These are phyloP conservation scores for Anomalospiza imberbis DNA, from an alignment of 2,797 vertebrate species.

Conservation along the genomic window DNA sequence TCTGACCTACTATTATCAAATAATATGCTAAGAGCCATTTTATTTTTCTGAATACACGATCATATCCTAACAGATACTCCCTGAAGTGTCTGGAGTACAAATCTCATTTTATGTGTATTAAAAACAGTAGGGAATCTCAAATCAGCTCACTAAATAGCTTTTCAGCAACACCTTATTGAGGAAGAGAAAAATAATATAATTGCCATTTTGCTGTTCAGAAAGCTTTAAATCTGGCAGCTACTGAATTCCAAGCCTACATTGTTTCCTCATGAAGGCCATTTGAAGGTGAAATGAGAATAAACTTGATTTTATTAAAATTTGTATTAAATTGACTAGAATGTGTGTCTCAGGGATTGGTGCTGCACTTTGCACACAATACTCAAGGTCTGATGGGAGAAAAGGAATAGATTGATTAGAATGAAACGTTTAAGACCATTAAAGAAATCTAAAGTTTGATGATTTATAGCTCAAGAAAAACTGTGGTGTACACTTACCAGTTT, in stretches of 20 bases:
- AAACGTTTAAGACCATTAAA: neutral
- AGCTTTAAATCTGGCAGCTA: neutral
- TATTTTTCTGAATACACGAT: slow-evolving; percentile 8
- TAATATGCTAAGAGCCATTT: neutral
- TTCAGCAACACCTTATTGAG: slow-evolving; percentile 38
- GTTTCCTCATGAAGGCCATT: neutral
- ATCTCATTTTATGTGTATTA: slow-evolving; percentile 48
- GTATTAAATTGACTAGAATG: neutral
- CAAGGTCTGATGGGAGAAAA: neutral
- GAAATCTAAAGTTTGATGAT: neutral
- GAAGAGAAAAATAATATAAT: slow-evolving; percentile 43
- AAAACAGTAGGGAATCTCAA: slow-evolving; percentile 51
- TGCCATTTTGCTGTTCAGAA: slow-evolving; percentile 20
- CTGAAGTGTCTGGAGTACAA: slow-evolving; percentile 32
- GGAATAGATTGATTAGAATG: neutral
- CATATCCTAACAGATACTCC: slow-evolving; percentile 16
- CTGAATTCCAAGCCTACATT: neutral
- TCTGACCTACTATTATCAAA: neutral
- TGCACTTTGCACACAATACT: neutral
- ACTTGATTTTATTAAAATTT: neutral
- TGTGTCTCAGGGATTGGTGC: neutral
- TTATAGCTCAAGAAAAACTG: neutral
- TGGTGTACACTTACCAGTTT: neutral
- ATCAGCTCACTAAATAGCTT: slow-evolving; percentile 44
- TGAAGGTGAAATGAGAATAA: slow-evolving; percentile 31